Conservation (phyloP, 2,797 vertebrate genomes). For the Hydrophis major region DNA sequence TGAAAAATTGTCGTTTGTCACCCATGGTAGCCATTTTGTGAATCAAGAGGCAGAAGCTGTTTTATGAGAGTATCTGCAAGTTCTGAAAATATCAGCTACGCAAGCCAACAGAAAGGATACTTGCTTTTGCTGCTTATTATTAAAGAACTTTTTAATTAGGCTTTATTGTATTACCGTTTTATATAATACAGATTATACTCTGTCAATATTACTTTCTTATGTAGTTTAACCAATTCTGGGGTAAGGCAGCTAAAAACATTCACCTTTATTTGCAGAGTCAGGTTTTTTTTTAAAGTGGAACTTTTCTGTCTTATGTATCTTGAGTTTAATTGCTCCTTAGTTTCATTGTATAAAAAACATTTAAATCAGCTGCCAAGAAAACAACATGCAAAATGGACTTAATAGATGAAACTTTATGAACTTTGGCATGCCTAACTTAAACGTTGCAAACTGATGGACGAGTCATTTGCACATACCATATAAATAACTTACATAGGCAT, state of each 20-base stretch:
- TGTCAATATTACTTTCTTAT: background rate
- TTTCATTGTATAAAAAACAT: background rate
- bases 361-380: background rate
- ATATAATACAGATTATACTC: background rate
- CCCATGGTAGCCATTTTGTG: background rate
- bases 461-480: background rate
- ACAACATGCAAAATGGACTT: background rate
- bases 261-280: background rate
- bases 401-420: background rate
- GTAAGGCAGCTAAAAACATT: background rate
- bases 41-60: background rate
- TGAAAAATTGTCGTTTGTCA: background rate
- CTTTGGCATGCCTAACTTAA: background rate
- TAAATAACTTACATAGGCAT: constrained; percentile 11
- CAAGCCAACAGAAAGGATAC: background rate
- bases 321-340: background rate
- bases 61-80: background rate
- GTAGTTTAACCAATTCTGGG: background rate
- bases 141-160: background rate
- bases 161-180: background rate
- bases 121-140: background rate
- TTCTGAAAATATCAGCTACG: background rate
- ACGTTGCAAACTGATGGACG: background rate
- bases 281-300: background rate
- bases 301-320: background rate